Percentiles rank a stretch among this genome's conserved stretches.
These are phyloP conservation scores for Mobula hypostoma DNA, from an alignment of 2,113 vertebrate species.

Conservation along the genomic window DNA sequence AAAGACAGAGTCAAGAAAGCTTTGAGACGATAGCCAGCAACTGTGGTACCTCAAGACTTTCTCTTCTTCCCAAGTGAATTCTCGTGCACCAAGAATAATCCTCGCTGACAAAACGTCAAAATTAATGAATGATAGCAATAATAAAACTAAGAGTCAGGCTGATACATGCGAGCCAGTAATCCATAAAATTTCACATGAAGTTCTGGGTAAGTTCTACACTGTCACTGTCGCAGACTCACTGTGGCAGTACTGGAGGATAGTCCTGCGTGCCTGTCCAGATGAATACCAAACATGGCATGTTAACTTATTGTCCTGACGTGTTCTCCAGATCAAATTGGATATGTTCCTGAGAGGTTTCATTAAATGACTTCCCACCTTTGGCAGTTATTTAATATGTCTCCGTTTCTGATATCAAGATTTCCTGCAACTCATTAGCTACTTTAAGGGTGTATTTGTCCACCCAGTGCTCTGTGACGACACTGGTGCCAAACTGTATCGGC, in stretches of 20 bases:
- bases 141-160: background rate
- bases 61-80: background rate
- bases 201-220: too few relatives aligned
- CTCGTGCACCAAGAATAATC: background rate
- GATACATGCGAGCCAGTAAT: background rate
- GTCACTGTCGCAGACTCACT: background rate
- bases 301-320: background rate
- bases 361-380: background rate
- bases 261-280: background rate
- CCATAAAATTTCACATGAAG: background rate
- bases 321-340: background rate
- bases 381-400: background rate
- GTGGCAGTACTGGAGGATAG: background rate
- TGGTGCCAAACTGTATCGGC: too few relatives aligned
- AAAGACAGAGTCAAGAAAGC: background rate
- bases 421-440: too few relatives aligned
- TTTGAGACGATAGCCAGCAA: background rate
- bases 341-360: background rate
- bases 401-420: too few relatives aligned
- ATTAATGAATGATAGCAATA: background rate
- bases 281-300: background rate
- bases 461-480: too few relatives aligned
- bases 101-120: background rate
- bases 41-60: background rate
- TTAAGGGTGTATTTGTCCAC: too few relatives aligned